phyloP scores from a whole-genome alignment of 2,797 vertebrate species.

The Euthynnus affinis region DNA sequence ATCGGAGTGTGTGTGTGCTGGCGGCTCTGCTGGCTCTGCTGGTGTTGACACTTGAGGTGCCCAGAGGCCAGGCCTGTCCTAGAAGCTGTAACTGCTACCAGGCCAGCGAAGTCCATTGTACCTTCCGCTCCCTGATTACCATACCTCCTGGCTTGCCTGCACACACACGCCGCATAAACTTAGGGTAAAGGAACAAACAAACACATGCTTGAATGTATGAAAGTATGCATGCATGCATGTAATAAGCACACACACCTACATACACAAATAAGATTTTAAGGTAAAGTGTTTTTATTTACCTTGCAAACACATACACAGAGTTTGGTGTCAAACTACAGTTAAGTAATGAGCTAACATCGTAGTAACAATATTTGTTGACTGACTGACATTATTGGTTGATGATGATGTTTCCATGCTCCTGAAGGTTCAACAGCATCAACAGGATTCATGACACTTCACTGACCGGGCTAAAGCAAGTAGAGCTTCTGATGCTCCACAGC shows the following conservation, averaged over 20 bases:
- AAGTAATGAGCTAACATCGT: neutral
- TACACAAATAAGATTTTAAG: neutral
- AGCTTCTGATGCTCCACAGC: conserved; percentile 96
- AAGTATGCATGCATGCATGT: neutral
- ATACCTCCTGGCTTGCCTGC: conserved; percentile 88
- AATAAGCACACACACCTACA: neutral
- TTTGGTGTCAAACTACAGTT: conserved; percentile 5
- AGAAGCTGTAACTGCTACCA: conserved; percentile 93
- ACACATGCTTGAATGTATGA: neutral
- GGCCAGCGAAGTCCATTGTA: conserved; percentile 95
- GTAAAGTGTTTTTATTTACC: neutral
- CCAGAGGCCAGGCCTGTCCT: conserved; percentile 83
- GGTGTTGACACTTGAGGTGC: conserved; percentile 67
- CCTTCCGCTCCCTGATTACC: conserved; percentile 91
- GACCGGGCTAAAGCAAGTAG: conserved; percentile 86
- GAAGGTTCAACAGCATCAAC: conserved; percentile 95
- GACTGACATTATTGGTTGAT: neutral
- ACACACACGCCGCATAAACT: conserved; percentile 92
- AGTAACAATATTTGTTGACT: neutral
- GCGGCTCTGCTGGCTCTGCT: conserved; percentile 81
- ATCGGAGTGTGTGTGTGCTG: conserved; percentile 43
- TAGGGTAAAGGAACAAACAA: conserved; percentile 86
- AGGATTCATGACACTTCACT: conserved; percentile 87
- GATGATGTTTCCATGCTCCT: conserved; percentile 19
- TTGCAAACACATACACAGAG: neutral